A percentile compares a stretch with the other conserved stretches of the same genome.
phyloP scores from a whole-genome alignment of 2,888 invertebrate species.

The Synanthedon tipuliformis region DNA sequence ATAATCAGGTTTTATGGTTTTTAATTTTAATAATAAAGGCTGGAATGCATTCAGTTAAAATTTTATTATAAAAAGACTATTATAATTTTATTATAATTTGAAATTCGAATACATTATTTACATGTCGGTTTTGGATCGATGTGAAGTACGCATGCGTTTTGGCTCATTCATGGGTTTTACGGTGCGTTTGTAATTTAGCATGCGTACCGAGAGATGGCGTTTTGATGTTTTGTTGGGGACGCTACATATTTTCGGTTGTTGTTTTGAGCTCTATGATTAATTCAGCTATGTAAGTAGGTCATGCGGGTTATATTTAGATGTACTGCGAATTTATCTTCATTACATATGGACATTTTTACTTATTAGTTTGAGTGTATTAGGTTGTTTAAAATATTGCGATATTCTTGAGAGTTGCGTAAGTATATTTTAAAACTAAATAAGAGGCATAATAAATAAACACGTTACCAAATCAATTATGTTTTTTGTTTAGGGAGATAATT shows the following conservation, averaged over 20 bases:
- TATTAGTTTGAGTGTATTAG: too few species aligned
- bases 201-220: slow-evolving; percentile 39
- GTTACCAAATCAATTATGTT: background rate
- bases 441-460: background rate
- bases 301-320: too few species aligned
- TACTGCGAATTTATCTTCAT: too few species aligned
- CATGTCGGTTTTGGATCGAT: slow-evolving; percentile 50
- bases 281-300: too few species aligned
- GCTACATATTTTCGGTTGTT: slow-evolving; percentile 9
- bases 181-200: slow-evolving; percentile 17
- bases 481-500: too few species aligned
- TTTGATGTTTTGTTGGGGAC: too few species aligned
- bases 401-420: too few species aligned
- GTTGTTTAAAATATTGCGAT: too few species aligned
- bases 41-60: slow-evolving; percentile 8
- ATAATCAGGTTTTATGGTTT: too few species aligned
- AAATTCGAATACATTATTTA: slow-evolving; percentile 55
- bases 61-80: slow-evolving; percentile 25
- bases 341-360: too few species aligned
- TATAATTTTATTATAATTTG: slow-evolving; percentile 31
- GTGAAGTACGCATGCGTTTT: slow-evolving; percentile 53
- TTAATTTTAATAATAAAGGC: background rate
- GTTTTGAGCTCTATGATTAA: slow-evolving; percentile 5
- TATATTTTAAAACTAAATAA: too few species aligned
- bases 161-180: slow-evolving; percentile 35